phyloP scores from a whole-genome alignment of 2,797 vertebrate genomes.

The Geotrypetes seraphini region DNA sequence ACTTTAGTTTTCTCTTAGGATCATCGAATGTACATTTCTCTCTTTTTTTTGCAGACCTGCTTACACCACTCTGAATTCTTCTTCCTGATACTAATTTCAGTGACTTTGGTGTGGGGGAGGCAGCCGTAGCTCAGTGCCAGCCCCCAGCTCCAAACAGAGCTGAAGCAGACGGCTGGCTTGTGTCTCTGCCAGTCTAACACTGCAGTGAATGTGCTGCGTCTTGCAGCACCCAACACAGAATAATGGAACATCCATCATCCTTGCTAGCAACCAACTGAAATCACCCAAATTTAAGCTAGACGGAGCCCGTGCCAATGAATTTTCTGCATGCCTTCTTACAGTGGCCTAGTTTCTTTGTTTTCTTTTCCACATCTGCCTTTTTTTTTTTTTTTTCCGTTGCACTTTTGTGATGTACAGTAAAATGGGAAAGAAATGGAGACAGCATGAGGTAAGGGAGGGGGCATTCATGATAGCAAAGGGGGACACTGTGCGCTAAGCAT shows the following conservation, averaged over 20 bases:
- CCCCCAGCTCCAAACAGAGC: not conserved
- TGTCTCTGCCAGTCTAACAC: not conserved
- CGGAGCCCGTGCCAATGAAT: not conserved
- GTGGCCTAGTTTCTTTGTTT: not conserved
- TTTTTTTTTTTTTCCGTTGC: not conserved
- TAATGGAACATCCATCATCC: not conserved
- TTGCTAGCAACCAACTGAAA: not conserved
- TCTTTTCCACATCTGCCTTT: not conserved
- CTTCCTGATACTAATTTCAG: not conserved
- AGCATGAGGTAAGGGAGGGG: conserved; percentile 2
- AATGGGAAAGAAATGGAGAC: not conserved
- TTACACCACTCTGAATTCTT: not conserved
- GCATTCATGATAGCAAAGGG: too few species aligned
- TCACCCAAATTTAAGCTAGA: not conserved
- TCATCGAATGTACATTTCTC: too few species aligned
- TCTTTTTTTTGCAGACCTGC: too few species aligned
- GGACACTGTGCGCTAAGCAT: too few species aligned
- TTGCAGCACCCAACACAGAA: not conserved
- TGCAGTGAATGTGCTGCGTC: not conserved
- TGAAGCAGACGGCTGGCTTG: not conserved
- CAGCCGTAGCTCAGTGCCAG: not conserved
- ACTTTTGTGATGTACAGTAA: not conserved
- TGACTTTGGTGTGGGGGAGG: not conserved
- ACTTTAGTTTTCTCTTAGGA: too few species aligned
- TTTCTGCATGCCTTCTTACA: not conserved